Conservation (phyloP, 1,140 invertebrate genomes). For the Drosophila nasuta region DNA sequence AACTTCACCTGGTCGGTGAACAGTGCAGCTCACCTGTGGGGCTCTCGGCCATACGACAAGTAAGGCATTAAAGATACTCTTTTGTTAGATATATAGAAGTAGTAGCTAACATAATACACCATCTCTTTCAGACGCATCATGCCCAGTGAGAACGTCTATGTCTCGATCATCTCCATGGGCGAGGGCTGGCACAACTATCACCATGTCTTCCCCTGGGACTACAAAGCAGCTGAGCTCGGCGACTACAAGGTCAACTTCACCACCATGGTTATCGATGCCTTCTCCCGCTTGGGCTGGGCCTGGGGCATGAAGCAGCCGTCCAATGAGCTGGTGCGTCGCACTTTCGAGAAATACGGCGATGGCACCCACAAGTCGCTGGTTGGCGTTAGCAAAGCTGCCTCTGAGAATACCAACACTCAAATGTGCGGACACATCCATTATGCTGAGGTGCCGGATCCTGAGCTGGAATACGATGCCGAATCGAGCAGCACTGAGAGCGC, state of each 20-base stretch:
- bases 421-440: slow-evolving; percentile 71
- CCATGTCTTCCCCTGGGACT: slow-evolving; percentile 94
- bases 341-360: slow-evolving; percentile 87
- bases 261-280: slow-evolving; percentile 89
- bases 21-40: slow-evolving; percentile 84
- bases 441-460: slow-evolving; percentile 75
- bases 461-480: slow-evolving; percentile 75
- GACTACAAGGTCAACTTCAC: slow-evolving; percentile 84
- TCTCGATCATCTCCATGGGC: slow-evolving; percentile 87
- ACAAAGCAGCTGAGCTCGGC: slow-evolving; percentile 89
- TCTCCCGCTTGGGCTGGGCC: slow-evolving; percentile 91
- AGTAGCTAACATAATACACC: background rate
- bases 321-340: slow-evolving; percentile 86
- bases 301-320: slow-evolving; percentile 91
- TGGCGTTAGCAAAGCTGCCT: slow-evolving; percentile 3
- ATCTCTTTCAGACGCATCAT: slow-evolving; percentile 86
- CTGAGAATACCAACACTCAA: slow-evolving; percentile 1
- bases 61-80: slow-evolving; percentile 56
- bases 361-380: slow-evolving; percentile 86
- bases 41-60: slow-evolving; percentile 85
- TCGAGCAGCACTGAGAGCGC: slow-evolving; percentile 82
- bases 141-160: slow-evolving; percentile 88
- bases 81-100: background rate
- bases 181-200: slow-evolving; percentile 97
- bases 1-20: slow-evolving; percentile 97